phyloP scores from a whole-genome alignment of 2,888 invertebrate species.

The Sturmia bella region DNA sequence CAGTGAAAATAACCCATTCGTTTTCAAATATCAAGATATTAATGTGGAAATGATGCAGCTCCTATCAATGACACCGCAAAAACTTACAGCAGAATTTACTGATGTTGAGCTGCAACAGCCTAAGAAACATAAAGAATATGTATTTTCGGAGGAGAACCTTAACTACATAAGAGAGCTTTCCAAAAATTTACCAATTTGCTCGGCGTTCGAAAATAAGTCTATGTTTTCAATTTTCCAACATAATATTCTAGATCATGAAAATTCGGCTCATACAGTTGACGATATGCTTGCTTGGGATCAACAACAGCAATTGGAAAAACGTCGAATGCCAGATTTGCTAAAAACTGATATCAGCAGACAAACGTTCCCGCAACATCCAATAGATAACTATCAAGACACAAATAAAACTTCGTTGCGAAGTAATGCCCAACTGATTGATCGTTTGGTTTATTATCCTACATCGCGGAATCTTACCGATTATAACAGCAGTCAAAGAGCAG shows the following conservation, averaged over 20 bases:
- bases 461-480: constrained; percentile 82
- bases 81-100: constrained; percentile 1
- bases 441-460: constrained; percentile 90
- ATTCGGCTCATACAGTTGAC: constrained; percentile 73
- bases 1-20: constrained; percentile 66
- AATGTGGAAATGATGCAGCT: constrained; percentile 68
- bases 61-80: constrained; percentile 31
- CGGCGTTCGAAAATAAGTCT: constrained; percentile 81
- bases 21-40: constrained; percentile 69
- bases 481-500: constrained; percentile 76
- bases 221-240: constrained; percentile 78
- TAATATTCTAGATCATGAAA: constrained; percentile 68
- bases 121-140: constrained; percentile 72
- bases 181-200: constrained; percentile 81
- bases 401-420: constrained; percentile 69
- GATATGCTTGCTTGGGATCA: constrained; percentile 78
- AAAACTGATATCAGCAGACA: constrained; percentile 19
- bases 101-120: constrained; percentile 8
- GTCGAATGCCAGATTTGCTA: constrained; percentile 68
- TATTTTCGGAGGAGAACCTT: constrained; percentile 80
- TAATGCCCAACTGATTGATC: constrained; percentile 85
- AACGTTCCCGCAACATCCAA: not conserved
- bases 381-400: not conserved
- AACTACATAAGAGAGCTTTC: constrained; percentile 81
- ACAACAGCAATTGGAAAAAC: constrained; percentile 51